Evolutionary conservation across 53 echinoderm and acorn worm genomes (phyloP).

Genomic region (Antedon mediterranea): DNA sequence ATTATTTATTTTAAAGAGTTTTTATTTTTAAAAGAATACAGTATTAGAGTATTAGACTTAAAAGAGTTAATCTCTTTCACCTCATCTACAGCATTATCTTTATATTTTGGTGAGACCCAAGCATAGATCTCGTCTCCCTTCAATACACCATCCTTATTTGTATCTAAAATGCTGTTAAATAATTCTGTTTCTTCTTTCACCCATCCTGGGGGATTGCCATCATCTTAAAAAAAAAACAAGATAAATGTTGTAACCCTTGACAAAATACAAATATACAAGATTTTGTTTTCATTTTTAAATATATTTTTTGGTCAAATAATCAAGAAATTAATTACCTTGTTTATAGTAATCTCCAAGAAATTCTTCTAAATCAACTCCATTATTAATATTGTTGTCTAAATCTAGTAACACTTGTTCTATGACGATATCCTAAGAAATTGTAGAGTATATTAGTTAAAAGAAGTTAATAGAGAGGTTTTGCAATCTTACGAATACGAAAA

Average conservation of each 20-base stretch:
- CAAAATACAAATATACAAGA: too few species aligned
- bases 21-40: too few species aligned
- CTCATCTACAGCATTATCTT: constrained; percentile 37
- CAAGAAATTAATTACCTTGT: background rate
- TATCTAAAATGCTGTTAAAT: constrained; percentile 39
- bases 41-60: too few species aligned
- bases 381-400: constrained; percentile 48
- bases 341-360: constrained; percentile 41
- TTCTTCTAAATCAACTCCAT: constrained; percentile 37
- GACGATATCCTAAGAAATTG: constrained; percentile 30
- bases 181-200: constrained; percentile 35
- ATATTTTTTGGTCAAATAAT: too few species aligned
- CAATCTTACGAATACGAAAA: too few species aligned
- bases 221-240: background rate
- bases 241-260: too few species aligned
- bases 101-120: constrained; percentile 30
- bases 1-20: too few species aligned
- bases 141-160: constrained; percentile 38
- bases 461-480: too few species aligned
- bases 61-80: constrained; percentile 4
- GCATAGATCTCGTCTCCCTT: constrained; percentile 40
- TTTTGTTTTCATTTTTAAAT: too few species aligned
- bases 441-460: background rate
- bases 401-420: constrained; percentile 42
- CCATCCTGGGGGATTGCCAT: constrained; percentile 34